Conservation (phyloP, 1,140 invertebrate species). For the Probaryconus sp. region DNA sequence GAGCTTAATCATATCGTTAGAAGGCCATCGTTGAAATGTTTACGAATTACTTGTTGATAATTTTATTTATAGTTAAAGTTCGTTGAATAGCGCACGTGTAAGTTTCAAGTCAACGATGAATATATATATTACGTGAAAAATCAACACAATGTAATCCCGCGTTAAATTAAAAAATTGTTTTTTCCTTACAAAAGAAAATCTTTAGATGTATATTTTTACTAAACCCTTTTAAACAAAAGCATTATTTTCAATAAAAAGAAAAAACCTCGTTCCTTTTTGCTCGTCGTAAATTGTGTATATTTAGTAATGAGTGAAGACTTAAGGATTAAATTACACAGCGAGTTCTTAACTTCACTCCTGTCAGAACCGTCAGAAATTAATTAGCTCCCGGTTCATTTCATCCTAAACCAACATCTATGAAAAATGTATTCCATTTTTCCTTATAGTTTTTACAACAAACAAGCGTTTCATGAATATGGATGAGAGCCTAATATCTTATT, state of each 20-base stretch:
- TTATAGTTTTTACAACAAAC: slow-evolving; percentile 42
- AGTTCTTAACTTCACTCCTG: slow-evolving; percentile 40
- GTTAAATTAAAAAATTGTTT: too few relatives aligned
- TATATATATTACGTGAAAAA: too few relatives aligned
- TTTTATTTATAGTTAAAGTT: slow-evolving; percentile 15
- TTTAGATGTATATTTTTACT: neutral
- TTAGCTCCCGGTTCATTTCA: slow-evolving; percentile 39
- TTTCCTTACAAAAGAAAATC: neutral
- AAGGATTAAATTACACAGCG: slow-evolving; percentile 37
- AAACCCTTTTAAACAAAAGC: neutral
- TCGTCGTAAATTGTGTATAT: slow-evolving; percentile 2
- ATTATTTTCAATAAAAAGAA: slow-evolving; percentile 2
- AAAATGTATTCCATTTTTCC: slow-evolving; percentile 38
- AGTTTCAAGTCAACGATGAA: too few relatives aligned
- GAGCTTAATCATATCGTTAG: slow-evolving; percentile 20
- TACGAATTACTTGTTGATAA: slow-evolving; percentile 24
- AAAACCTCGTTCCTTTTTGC: slow-evolving; percentile 15
- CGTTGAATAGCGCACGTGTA: neutral
- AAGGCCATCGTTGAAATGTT: slow-evolving; percentile 34
- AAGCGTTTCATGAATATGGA: slow-evolving; percentile 53
- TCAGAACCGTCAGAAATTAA: slow-evolving; percentile 56
- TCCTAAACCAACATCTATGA: slow-evolving; percentile 52
- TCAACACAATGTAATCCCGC: too few relatives aligned
- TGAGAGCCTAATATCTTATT: slow-evolving; percentile 53
- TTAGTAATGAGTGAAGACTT: slow-evolving; percentile 26